Evolutionary conservation across 2,113 vertebrate genomes (phyloP).

Genomic region (Probosciger aterrimus): DNA sequence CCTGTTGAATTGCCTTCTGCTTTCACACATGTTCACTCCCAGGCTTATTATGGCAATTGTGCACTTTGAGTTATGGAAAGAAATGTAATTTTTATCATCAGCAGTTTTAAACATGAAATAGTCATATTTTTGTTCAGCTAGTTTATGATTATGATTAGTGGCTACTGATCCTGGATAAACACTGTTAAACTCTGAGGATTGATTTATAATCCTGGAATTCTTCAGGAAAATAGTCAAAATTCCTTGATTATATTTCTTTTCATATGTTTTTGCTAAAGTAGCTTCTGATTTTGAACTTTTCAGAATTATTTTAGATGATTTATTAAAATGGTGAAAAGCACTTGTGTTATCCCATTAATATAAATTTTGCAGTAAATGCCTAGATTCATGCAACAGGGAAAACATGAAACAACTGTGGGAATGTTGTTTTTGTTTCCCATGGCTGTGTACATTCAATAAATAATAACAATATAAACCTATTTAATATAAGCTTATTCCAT

Average conservation of each 20-base stretch:
- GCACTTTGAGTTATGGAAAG: neutral
- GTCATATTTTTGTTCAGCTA: neutral
- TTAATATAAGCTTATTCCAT: neutral
- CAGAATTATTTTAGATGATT: neutral
- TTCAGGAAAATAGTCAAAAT: neutral
- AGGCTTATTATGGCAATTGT: neutral
- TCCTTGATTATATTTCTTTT: neutral
- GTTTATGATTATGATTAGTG: neutral
- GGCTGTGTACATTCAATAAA: neutral
- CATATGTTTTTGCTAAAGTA: neutral
- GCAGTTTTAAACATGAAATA: neutral
- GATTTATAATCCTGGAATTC: neutral
- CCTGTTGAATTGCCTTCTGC: neutral
- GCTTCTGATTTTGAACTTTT: neutral
- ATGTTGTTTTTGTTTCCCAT: neutral
- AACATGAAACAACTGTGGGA: neutral
- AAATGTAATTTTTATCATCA: neutral
- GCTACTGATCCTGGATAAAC: neutral
- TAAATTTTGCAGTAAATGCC: neutral
- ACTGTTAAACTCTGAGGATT: neutral
- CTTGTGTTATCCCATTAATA: neutral
- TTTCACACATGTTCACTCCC: neutral
- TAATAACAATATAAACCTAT: neutral
- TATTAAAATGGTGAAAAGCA: neutral
- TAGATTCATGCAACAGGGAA: neutral